A percentile compares a stretch with the other conserved stretches of the same genome.
Conservation (phyloP, 2,888 invertebrate genomes). For the Drosophila trichaetosa region DNA sequence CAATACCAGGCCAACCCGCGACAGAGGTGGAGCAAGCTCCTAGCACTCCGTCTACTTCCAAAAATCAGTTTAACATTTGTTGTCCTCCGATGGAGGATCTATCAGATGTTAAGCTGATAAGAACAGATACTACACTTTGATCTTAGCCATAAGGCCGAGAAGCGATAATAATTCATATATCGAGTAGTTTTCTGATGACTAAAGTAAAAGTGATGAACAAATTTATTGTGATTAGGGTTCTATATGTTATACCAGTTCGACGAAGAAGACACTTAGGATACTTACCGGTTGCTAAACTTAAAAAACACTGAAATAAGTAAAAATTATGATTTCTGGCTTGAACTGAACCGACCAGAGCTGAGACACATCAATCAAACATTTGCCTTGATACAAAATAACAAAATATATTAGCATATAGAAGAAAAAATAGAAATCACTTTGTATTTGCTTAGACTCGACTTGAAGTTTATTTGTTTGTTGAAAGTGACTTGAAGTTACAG, state of each 20-base stretch:
- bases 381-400: not conserved
- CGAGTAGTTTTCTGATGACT: not conserved
- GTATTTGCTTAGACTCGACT: slow-evolving; percentile 47
- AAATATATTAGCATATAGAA: not conserved
- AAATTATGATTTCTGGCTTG: not conserved
- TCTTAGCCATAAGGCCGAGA: too few relatives aligned
- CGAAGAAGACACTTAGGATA: not conserved
- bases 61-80: too few relatives aligned
- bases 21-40: too few relatives aligned
- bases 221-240: not conserved
- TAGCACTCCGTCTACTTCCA: too few relatives aligned
- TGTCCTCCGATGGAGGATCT: too few relatives aligned
- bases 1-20: too few relatives aligned
- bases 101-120: too few relatives aligned
- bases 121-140: too few relatives aligned
- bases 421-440: not conserved
- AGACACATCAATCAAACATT: not conserved
- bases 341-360: not conserved
- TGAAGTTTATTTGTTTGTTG: slow-evolving; percentile 58
- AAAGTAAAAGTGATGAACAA: not conserved
- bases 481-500: slow-evolving; percentile 70
- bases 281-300: not conserved
- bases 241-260: not conserved
- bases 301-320: not conserved
- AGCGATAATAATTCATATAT: not conserved